A percentile compares a stretch with the other conserved stretches of the same genome.
phyloP scores from a whole-genome alignment of 2,797 vertebrate genomes.

The Notolepis coatsorum region DNA sequence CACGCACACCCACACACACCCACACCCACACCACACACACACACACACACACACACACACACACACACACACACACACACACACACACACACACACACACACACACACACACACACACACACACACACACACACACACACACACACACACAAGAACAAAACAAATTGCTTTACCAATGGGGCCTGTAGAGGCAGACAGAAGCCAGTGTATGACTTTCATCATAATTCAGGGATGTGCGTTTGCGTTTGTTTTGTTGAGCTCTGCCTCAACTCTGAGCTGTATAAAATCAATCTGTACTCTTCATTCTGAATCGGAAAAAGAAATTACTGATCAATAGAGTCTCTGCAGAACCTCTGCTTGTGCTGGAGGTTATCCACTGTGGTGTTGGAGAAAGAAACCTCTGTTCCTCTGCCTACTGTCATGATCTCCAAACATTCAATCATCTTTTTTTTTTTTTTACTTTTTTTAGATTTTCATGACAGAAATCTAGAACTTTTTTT shows the following conservation, averaged over 20 bases:
- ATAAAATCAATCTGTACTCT: conserved; percentile 39
- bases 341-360: conserved; percentile 1
- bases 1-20: no score
- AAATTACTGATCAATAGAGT: conserved; percentile 44
- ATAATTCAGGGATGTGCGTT: conserved; percentile 4
- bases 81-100: background rate
- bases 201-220: conserved; percentile 10
- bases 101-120: background rate
- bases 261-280: conserved; percentile 14
- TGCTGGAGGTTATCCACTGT: conserved; percentile 29
- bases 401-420: conserved; percentile 32
- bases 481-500: no score
- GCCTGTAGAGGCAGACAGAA: no score
- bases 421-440: conserved; percentile 21
- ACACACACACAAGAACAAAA: no score
- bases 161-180: no score
- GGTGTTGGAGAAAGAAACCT: conserved; percentile 28
- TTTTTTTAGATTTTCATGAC: no score
- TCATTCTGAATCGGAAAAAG: conserved; percentile 36
- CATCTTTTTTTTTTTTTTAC: no score
- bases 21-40: no score
- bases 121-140: background rate
- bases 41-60: background rate
- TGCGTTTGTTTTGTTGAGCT: conserved; percentile 15
- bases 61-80: background rate